Evolutionary conservation across 2,797 vertebrate species (phyloP).

Genomic region (Lithobates sylvaticus): DNA sequence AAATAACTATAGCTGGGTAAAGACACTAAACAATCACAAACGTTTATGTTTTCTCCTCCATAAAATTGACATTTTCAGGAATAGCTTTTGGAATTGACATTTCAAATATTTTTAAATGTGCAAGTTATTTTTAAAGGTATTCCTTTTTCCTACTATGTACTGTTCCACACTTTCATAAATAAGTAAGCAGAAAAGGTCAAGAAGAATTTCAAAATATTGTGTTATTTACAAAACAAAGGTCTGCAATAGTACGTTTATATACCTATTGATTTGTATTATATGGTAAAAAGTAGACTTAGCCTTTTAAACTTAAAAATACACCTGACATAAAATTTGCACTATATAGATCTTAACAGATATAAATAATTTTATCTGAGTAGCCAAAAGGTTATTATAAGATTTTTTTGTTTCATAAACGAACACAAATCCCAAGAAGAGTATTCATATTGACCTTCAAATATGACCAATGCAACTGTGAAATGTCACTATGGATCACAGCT

Average conservation of each 20-base stretch:
- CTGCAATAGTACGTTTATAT: not conserved
- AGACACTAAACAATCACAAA: not conserved
- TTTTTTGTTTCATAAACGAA: not conserved
- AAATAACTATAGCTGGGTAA: not conserved
- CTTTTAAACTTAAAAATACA: not conserved
- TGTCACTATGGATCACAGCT: not conserved
- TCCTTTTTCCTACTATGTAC: not conserved
- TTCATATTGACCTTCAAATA: not conserved
- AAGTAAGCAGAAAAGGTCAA: conserved; percentile 46
- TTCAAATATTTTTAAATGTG: conserved; percentile 33
- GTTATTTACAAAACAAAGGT: conserved; percentile 21
- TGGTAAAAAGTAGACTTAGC: not conserved
- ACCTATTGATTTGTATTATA: not conserved
- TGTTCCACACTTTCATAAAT: conserved; percentile 23
- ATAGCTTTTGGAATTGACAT: conserved; percentile 40
- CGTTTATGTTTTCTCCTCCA: not conserved
- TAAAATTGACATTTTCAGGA: conserved; percentile 43
- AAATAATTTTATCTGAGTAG: not conserved
- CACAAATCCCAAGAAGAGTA: not conserved
- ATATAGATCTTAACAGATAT: not conserved
- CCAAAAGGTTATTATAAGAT: not conserved
- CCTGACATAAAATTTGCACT: not conserved
- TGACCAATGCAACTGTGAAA: not conserved
- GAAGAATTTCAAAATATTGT: conserved; percentile 9
- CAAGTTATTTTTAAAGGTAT: too few species aligned